Conservation (phyloP, 2,888 invertebrate genomes). For the Tribolium freemani region DNA sequence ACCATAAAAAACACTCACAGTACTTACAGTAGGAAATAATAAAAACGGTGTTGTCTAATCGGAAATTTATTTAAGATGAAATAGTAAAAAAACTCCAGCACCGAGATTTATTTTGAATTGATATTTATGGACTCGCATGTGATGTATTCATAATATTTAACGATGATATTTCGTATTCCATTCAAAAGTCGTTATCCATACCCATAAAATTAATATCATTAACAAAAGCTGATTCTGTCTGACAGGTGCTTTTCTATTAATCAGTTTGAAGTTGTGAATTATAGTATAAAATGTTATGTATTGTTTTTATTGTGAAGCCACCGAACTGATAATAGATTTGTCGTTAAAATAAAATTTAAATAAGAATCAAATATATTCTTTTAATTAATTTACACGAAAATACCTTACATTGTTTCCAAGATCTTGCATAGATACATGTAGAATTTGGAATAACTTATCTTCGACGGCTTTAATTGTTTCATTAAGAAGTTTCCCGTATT, state of each 20-base stretch:
- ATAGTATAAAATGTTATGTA: not conserved
- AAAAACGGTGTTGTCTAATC: not conserved
- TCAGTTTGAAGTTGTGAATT: not conserved
- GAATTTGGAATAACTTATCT: not conserved
- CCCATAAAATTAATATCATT: conserved; percentile 25
- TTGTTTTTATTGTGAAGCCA: not conserved
- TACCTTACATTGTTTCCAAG: not conserved
- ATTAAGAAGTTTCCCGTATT: not conserved
- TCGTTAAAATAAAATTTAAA: not conserved
- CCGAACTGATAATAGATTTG: not conserved
- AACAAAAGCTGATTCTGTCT: conserved; percentile 13
- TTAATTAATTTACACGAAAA: not conserved
- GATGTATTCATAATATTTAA: conserved; percentile 11
- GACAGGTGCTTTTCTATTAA: conserved; percentile 14
- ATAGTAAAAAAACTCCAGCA: not conserved
- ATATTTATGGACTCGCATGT: conserved; percentile 18
- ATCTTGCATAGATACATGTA: not conserved
- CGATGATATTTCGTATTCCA: conserved; percentile 13
- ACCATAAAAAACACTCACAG: conserved; percentile 1
- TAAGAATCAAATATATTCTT: not conserved
- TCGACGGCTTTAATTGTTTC: not conserved
- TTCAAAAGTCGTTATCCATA: conserved; percentile 17
- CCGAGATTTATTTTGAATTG: conserved; percentile 13
- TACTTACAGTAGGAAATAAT: not conserved
- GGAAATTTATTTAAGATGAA: not conserved